Evolutionary conservation across 1,140 invertebrate genomes (phyloP), one percentile per base, ranked within the genome.

Genomic region (Anoplolepis gracilipes): DNA sequence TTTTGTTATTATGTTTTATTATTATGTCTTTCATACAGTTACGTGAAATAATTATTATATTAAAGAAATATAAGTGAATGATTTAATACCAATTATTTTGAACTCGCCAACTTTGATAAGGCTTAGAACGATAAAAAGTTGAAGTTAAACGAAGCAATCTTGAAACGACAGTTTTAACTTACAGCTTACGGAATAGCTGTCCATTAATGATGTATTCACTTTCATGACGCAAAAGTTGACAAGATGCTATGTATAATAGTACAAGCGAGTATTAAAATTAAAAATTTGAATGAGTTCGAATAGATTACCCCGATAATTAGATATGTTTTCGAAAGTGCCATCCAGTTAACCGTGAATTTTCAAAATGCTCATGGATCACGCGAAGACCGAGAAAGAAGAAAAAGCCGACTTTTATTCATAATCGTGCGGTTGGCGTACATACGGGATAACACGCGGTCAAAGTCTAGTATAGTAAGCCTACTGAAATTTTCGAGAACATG

Each of bases 401-500:
- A 7, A 30, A 49, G 11, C n/a, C 33, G 10, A 30, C 8, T 53
- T 61, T 72, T 7, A 55, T 69, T 10, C 39, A 16, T 33, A 57
- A 85, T 75, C 39, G 55, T 30, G 81, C 53, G 16, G 25, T 46
- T 64, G 49, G 30, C 39, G 59, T 46, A 53, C 59, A 85, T 62
- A 85, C 2, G 13, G 25, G 22, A 72, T 53, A 25, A 22, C 46
- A 53, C 39, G 25, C 25, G 28, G 28, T 36, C 25, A 6, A 28
- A 49, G 11, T 7, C n/a, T 6, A 1, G 19, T 13, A 30, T 8
- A 49, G 76, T 33, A 55, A 70, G 85, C 49, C 73, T 77, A 53
- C 49, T 55, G 78, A 87, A 86, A 77, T 90, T 90, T 91, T 89
- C 73, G 86, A 59, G 59, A 79, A 79, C 84, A 61, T 16, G 70